Evolutionary conservation across 2,797 vertebrate genomes (phyloP).

Genomic region (Sardinella longiceps): DNA sequence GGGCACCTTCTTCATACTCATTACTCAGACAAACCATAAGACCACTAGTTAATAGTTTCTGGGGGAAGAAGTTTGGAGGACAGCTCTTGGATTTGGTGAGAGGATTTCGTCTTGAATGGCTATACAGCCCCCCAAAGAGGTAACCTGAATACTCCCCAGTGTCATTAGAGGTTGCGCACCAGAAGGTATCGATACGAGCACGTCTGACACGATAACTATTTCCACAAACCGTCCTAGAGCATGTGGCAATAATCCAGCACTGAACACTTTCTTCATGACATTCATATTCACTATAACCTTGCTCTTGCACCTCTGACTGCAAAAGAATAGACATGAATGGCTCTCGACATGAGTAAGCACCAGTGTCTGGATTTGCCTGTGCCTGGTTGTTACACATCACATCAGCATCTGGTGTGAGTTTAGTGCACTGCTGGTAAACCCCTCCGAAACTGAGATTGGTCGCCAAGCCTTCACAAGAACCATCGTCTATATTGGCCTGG

Average conservation of each 20-base stretch:
- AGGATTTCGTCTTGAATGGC: background rate
- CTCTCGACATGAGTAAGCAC: background rate
- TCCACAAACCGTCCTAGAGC: background rate
- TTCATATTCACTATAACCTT: background rate
- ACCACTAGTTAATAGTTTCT: background rate
- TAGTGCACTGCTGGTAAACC: background rate
- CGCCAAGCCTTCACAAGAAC: background rate
- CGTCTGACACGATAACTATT: background rate
- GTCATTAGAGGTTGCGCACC: background rate
- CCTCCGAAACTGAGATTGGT: background rate
- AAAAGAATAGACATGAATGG: background rate
- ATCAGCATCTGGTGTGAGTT: background rate
- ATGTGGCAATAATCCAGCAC: background rate
- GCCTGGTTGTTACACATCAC: background rate
- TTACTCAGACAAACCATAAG: background rate
- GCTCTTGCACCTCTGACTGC: background rate
- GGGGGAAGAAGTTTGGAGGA: background rate
- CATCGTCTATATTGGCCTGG: background rate
- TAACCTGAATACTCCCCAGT: background rate
- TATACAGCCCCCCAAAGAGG: background rate
- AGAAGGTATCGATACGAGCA: background rate
- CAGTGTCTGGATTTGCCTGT: background rate
- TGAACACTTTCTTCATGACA: background rate
- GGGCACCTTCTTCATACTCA: background rate
- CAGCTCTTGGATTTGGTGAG: background rate